Percentiles rank a stretch among this genome's conserved stretches.
These are phyloP conservation scores for Crocidura indochinensis DNA, from an alignment of 2,797 vertebrate species.

Conservation along the genomic window DNA sequence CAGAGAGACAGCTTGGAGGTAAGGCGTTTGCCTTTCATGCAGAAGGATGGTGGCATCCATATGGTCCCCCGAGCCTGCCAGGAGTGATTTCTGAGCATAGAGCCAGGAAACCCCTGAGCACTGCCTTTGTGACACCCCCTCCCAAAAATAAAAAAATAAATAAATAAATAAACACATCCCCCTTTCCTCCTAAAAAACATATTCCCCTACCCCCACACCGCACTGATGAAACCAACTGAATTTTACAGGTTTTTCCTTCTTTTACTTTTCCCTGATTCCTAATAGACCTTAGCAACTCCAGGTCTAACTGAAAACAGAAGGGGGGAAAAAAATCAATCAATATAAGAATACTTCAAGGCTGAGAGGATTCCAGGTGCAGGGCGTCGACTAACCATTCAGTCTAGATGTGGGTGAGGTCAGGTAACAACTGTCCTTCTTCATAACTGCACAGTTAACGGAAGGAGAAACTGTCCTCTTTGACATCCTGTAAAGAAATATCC, in stretches of 20 bases:
- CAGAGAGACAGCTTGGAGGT: too few species aligned
- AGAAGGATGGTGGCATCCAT: too few species aligned
- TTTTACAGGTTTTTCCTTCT: background rate
- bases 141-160: too few species aligned
- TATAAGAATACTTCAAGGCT: background rate
- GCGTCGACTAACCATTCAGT: background rate
- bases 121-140: too few species aligned
- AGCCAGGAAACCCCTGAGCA: too few species aligned
- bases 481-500: constrained; percentile 1
- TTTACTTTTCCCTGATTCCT: constrained; percentile 48
- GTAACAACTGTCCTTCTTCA: background rate
- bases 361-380: background rate
- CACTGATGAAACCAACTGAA: background rate
- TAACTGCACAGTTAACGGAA: constrained; percentile 7
- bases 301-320: background rate
- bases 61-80: too few species aligned
- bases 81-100: too few species aligned
- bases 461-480: background rate
- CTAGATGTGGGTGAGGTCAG: too few species aligned
- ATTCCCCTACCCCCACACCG: background rate
- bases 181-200: background rate
- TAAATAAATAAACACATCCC: too few species aligned
- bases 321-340: background rate
- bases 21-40: too few species aligned
- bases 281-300: constrained; percentile 27